Evolutionary conservation across 2,888 invertebrate genomes (phyloP), one percentile per base, ranked within the genome.

Genomic region (Hoplodrina blanda): DNA sequence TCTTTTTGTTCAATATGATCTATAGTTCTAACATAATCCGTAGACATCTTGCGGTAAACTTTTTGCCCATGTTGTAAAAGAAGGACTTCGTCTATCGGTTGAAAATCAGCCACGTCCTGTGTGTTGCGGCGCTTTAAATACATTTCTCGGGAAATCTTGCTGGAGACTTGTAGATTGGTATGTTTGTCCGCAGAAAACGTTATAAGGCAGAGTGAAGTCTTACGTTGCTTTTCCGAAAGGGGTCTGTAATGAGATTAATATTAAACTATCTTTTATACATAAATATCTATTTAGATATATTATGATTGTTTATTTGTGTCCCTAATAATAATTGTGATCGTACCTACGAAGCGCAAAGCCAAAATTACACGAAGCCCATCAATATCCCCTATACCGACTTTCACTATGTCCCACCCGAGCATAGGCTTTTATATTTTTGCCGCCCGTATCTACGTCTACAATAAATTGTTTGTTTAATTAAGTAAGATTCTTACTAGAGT

Each of bases 1-100:
- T 62, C 44, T 53, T 73, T 88, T 4, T 89, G 85, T 65, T 91
- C 88, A 4, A 91, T 88, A 65, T 89, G 87, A 44, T 91, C 90
- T 30, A 94, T 90, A 2, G 93, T 92, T 69, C 89, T 92, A 0
- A 93, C 92, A 72, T 94, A 94, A 71, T 95, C 94, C 0, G 93
- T 90, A 3, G 95, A 95, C 76, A 94, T 90, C 81, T 94, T 94
- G 13, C 93, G 87, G 1, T 86, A 86, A 1, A 90, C 70, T 69
- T 82, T 91, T 71, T 88, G 89, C 3, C 91, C 91, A 73, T 93
- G 92, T 81, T 93, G 93, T 53, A 93, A 50, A n/a, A 87, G 85
- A 0, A 93, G 85, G 4, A 91, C 81, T 10, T 90, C 81, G 11
- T 92, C 92, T 20, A 86, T 85, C 0, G 92, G 89, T 4, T 78